Evolutionary conservation across 2,797 vertebrate species (phyloP).

Genomic region (Centroberyx gerrardi): DNA sequence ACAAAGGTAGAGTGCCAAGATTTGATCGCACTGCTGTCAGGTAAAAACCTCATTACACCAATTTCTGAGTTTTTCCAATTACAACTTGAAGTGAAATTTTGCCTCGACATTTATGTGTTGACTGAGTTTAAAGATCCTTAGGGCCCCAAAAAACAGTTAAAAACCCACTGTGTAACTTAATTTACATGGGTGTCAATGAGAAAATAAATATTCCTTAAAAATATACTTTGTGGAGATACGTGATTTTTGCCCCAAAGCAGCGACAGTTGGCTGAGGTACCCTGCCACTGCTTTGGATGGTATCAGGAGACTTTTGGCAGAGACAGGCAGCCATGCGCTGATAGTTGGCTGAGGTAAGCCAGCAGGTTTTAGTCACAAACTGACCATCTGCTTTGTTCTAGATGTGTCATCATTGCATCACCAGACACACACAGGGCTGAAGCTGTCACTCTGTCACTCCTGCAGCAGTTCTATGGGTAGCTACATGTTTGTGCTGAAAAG

Average conservation of each 20-base stretch:
- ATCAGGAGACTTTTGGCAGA: constrained; percentile 54
- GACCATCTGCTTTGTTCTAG: constrained; percentile 78
- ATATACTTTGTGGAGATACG: no score
- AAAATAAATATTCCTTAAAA: no score
- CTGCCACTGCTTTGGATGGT: constrained; percentile 11
- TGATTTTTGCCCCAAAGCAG: no score
- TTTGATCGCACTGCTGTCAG: constrained; percentile 52
- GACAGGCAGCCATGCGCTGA: constrained; percentile 16
- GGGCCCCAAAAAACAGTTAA: no score
- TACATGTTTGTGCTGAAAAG: neutral
- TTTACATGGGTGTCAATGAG: no score
- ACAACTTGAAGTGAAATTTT: neutral
- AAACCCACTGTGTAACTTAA: no score
- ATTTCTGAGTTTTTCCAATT: no score
- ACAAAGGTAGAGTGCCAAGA: constrained; percentile 39
- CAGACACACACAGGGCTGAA: constrained; percentile 28
- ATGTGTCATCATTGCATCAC: constrained; percentile 60
- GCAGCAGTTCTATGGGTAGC: constrained; percentile 3
- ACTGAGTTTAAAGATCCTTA: neutral
- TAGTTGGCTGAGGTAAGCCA: constrained; percentile 53
- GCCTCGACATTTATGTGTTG: neutral
- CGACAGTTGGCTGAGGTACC: constrained; percentile 12
- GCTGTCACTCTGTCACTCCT: constrained; percentile 35
- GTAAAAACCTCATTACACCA: constrained; percentile 5
- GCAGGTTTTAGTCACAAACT: constrained; percentile 67